phyloP scores from a whole-genome alignment of 2,888 invertebrate genomes.

The Ypsolopha scabrella region DNA sequence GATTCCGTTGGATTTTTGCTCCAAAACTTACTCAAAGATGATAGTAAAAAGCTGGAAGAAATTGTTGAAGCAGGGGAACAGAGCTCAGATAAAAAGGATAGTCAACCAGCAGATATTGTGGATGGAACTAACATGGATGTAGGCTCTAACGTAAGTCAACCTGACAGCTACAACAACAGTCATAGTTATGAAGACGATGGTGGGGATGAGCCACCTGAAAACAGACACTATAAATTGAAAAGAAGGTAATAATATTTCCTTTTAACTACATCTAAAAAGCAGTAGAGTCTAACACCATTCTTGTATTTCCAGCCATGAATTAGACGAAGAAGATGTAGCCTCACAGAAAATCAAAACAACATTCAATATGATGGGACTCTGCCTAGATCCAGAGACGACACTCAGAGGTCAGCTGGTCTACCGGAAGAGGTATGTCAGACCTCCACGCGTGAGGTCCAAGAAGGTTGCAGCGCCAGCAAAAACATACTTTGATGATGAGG shows the following conservation, averaged over 20 bases:
- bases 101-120: slow-evolving; percentile 11
- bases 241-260: slow-evolving; percentile 46
- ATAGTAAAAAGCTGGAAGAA: slow-evolving; percentile 26
- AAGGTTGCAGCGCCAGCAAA: slow-evolving; percentile 53
- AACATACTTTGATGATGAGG: slow-evolving; percentile 77
- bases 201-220: slow-evolving; percentile 64
- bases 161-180: slow-evolving; percentile 17
- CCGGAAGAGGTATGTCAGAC: slow-evolving; percentile 71
- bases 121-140: slow-evolving; percentile 7
- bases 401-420: slow-evolving; percentile 73
- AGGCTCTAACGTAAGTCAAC: background rate
- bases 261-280: slow-evolving; percentile 1
- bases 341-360: slow-evolving; percentile 73
- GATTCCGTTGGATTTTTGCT: slow-evolving; percentile 71
- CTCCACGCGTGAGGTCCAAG: slow-evolving; percentile 57
- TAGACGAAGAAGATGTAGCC: slow-evolving; percentile 53
- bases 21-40: slow-evolving; percentile 65
- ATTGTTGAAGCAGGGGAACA: slow-evolving; percentile 33
- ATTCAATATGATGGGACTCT: slow-evolving; percentile 74
- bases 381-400: slow-evolving; percentile 32
- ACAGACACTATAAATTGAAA: slow-evolving; percentile 61
- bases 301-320: slow-evolving; percentile 56
- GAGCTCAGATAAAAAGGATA: slow-evolving; percentile 16
- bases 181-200: slow-evolving; percentile 45
- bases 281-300: background rate